Percentiles rank a stretch among this genome's conserved stretches.
Evolutionary conservation across 1,140 invertebrate species (phyloP).

Genomic region (Delia radicum): DNA sequence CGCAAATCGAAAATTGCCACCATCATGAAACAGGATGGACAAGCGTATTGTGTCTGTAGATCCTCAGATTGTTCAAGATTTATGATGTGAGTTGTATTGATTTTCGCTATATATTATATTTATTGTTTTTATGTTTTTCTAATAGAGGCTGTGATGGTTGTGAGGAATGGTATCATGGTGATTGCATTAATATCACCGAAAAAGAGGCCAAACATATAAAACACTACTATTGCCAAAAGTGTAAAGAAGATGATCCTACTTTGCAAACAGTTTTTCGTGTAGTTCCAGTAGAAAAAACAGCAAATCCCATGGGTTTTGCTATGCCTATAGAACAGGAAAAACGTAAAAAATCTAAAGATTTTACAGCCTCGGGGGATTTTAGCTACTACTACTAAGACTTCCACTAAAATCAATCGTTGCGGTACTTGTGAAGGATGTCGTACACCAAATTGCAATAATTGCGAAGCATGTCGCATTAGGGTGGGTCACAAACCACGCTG

Average conservation of each 20-base stretch:
- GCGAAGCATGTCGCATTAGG: slow-evolving; percentile 74
- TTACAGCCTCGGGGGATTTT: slow-evolving; percentile 17
- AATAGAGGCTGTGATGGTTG: slow-evolving; percentile 90
- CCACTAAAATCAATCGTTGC: slow-evolving; percentile 63
- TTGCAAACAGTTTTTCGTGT: slow-evolving; percentile 72
- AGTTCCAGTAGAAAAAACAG: slow-evolving; percentile 41
- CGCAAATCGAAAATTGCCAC: slow-evolving; percentile 89
- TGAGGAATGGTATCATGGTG: slow-evolving; percentile 98
- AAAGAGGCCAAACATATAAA: slow-evolving; percentile 90
- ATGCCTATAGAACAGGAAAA: not conserved
- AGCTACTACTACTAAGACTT: not conserved
- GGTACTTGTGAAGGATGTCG: slow-evolving; percentile 82
- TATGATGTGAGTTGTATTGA: slow-evolving; percentile 80
- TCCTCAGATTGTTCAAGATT: slow-evolving; percentile 90
- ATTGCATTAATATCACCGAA: slow-evolving; percentile 94
- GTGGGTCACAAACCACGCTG: slow-evolving; percentile 76
- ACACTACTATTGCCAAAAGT: slow-evolving; percentile 89
- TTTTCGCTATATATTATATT: not conserved
- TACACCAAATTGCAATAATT: slow-evolving; percentile 79
- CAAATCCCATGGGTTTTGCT: slow-evolving; percentile 28
- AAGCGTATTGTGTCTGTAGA: slow-evolving; percentile 92
- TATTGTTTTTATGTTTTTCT: slow-evolving; percentile 26
- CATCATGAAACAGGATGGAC: slow-evolving; percentile 81
- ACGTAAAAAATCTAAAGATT: slow-evolving; percentile 25
- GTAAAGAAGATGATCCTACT: slow-evolving; percentile 77